Evolutionary conservation across 2,113 vertebrate genomes (phyloP).

Genomic region (Miniopterus natalensis): DNA sequence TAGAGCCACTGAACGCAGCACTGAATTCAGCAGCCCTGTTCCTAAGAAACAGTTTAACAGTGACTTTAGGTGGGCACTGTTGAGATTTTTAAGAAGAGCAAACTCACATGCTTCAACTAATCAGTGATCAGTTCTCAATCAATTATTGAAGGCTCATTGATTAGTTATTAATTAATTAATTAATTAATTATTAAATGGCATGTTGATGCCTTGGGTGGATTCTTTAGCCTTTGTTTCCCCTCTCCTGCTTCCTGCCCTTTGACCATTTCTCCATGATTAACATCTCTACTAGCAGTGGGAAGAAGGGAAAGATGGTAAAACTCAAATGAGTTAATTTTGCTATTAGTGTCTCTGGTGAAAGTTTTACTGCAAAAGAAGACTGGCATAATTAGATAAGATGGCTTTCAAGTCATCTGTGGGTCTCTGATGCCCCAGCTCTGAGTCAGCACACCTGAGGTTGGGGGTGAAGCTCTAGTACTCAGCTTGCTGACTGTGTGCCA

Average conservation of each 20-base stretch:
- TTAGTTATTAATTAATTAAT: not conserved
- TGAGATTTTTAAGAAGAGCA: not conserved
- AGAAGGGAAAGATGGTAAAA: not conserved
- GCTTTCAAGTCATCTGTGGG: not conserved
- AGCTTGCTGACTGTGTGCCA: not conserved
- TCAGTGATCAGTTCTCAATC: not conserved
- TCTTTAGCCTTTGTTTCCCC: not conserved
- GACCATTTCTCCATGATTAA: not conserved
- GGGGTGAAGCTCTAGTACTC: not conserved
- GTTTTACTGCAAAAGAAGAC: not conserved
- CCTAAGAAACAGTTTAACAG: slow-evolving; percentile 28
- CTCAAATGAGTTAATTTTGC: slow-evolving; percentile 10
- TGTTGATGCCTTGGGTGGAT: not conserved
- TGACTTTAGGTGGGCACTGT: not conserved
- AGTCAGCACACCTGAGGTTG: not conserved
- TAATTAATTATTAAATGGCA: not conserved
- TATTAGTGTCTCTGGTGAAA: not conserved
- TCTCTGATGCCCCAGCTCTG: not conserved
- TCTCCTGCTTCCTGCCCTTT: not conserved
- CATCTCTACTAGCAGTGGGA: not conserved
- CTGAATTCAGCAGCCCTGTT: not conserved
- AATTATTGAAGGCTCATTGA: not conserved
- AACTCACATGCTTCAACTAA: not conserved
- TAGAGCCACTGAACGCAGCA: not conserved
- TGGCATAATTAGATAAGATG: not conserved